A percentile compares a stretch with the other conserved stretches of the same genome.
Conservation (phyloP, 2,888 invertebrate genomes). For the Meiosimyza platycephala region DNA sequence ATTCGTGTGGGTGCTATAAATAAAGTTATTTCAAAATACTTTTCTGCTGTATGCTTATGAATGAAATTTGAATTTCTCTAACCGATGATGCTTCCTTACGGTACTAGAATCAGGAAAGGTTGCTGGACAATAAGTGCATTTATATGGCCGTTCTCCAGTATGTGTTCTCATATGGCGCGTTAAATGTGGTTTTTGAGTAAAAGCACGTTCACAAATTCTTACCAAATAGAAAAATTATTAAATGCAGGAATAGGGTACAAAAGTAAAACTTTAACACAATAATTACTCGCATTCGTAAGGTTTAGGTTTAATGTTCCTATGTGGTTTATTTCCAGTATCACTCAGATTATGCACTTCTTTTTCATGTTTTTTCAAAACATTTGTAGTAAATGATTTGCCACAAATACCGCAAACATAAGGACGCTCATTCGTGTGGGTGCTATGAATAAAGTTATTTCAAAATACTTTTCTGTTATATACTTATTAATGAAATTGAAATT, state of each 20-base stretch:
- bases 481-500: not conserved
- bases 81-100: conserved; percentile 66
- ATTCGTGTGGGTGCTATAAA: conserved; percentile 60
- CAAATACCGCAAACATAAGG: conserved; percentile 64
- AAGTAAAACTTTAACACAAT: not conserved
- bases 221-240: conserved; percentile 1
- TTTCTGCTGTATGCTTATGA: not conserved
- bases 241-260: not conserved
- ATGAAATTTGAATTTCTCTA: conserved; percentile 19
- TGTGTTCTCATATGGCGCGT: conserved; percentile 67
- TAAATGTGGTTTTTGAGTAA: conserved; percentile 64
- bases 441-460: conserved; percentile 37
- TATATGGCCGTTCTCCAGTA: conserved; percentile 65
- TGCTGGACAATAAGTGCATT: conserved; percentile 63
- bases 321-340: no score
- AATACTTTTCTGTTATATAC: not conserved
- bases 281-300: no score
- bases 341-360: no score
- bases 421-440: conserved; percentile 63
- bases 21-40: not conserved
- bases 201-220: conserved; percentile 64
- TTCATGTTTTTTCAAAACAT: conserved; percentile 56
- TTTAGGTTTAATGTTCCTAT: no score
- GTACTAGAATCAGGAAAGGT: conserved; percentile 66
- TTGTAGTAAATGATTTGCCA: conserved; percentile 63